Evolutionary conservation across 2,888 invertebrate genomes (phyloP).

Genomic region (Strigamia transsilvanica): DNA sequence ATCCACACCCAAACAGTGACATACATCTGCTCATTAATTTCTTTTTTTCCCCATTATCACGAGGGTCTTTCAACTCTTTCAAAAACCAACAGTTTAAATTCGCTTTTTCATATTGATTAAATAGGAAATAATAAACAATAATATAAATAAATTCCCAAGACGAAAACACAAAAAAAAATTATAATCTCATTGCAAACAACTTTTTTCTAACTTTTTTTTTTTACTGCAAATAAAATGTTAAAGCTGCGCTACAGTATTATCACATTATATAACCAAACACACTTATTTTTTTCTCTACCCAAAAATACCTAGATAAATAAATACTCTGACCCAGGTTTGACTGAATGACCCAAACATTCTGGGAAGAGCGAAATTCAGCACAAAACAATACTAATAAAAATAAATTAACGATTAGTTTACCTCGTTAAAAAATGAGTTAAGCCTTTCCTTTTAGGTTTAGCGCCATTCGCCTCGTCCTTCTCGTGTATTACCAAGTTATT

Average conservation of each 20-base stretch:
- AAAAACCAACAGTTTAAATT: not conserved
- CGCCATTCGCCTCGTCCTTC: slow-evolving; percentile 49
- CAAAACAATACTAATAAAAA: not conserved
- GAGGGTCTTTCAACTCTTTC: slow-evolving; percentile 16
- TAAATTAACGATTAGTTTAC: slow-evolving; percentile 50
- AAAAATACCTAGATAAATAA: slow-evolving; percentile 18
- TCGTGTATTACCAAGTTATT: slow-evolving; percentile 51
- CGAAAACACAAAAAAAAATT: not conserved
- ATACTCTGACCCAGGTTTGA: slow-evolving; percentile 8
- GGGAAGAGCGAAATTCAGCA: not conserved
- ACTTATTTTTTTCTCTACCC: not conserved
- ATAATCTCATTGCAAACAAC: not conserved
- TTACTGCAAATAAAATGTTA: not conserved
- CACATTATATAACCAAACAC: not conserved
- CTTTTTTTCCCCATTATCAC: not conserved
- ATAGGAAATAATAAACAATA: not conserved
- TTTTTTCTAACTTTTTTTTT: not conserved
- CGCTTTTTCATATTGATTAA: not conserved
- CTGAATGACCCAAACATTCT: slow-evolving; percentile 17
- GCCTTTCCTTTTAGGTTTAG: slow-evolving; percentile 57
- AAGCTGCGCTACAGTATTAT: not conserved
- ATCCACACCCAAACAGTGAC: slow-evolving; percentile 28
- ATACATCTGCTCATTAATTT: slow-evolving; percentile 18
- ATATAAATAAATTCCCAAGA: not conserved
- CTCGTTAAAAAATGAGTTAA: slow-evolving; percentile 56